A percentile compares a stretch with the other conserved stretches of the same genome.
Conservation (phyloP, 1,140 invertebrate species). For the Halesus radiatus region DNA sequence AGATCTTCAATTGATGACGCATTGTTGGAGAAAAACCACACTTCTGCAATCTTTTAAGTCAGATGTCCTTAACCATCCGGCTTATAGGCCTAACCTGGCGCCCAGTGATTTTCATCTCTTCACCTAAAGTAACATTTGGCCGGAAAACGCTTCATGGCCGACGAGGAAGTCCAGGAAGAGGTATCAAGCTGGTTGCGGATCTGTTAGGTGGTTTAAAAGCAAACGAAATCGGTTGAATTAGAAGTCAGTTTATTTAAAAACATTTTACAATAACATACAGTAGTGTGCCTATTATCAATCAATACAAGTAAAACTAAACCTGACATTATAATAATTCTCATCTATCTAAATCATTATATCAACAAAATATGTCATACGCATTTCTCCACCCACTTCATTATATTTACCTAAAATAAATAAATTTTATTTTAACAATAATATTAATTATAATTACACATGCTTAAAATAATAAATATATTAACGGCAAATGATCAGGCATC, state of each 20-base stretch:
- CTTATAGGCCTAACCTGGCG: too few species aligned
- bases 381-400: conserved; percentile 1
- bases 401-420: conserved; percentile 36
- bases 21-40: too few species aligned
- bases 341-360: conserved; percentile 39
- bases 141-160: too few species aligned
- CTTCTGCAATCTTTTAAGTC: too few species aligned
- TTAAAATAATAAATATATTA: conserved; percentile 33
- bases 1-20: too few species aligned
- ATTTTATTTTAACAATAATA: conserved; percentile 34
- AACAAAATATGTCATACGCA: conserved; percentile 27
- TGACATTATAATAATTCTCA: conserved; percentile 29
- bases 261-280: conserved; percentile 40
- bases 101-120: too few species aligned
- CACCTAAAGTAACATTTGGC: too few species aligned
- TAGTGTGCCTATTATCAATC: conserved; percentile 16
- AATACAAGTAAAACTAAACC: conserved; percentile 32
- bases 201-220: neutral
- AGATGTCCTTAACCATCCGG: too few species aligned
- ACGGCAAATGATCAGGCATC: conserved; percentile 23
- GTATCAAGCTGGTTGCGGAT: too few species aligned
- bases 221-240: conserved; percentile 2
- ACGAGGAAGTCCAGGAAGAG: too few species aligned
- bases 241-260: conserved; percentile 38
- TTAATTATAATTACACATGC: conserved; percentile 34